Conservation (phyloP, 2,113 vertebrate genomes). For the Cyanoderma ruficeps region DNA sequence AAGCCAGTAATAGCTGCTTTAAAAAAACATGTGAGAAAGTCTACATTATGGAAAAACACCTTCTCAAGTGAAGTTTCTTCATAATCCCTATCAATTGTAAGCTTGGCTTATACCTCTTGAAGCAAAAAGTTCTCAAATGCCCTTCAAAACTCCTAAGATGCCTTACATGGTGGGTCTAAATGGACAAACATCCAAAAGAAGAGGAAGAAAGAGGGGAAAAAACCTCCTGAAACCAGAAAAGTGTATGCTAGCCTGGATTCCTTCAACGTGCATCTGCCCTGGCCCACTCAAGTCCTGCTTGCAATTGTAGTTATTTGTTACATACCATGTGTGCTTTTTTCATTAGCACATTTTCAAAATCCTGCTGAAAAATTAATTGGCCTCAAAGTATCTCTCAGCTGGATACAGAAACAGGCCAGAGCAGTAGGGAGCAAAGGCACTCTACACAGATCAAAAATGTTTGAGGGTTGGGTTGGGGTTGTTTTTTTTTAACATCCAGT, state of each 20-base stretch:
- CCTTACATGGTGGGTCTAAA: neutral
- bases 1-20: neutral
- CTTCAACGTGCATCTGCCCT: neutral
- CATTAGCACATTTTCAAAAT: conserved; percentile 27
- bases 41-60: neutral
- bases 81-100: neutral
- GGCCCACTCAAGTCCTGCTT: neutral
- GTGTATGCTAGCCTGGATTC: neutral
- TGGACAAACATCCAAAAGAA: neutral
- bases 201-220: neutral
- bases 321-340: neutral
- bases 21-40: neutral
- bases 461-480: neutral
- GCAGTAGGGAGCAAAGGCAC: neutral
- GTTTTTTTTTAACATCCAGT: neutral
- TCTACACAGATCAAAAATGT: neutral
- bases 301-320: neutral
- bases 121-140: neutral
- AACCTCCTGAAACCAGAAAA: neutral
- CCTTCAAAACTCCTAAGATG: neutral
- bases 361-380: conserved; percentile 6
- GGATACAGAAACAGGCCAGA: neutral
- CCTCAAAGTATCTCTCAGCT: neutral
- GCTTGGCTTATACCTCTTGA: neutral
- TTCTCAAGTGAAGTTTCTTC: neutral